These are phyloP conservation scores for Pterophyllum scalare DNA, from an alignment of 2,113 vertebrate species.

Conservation along the genomic window DNA sequence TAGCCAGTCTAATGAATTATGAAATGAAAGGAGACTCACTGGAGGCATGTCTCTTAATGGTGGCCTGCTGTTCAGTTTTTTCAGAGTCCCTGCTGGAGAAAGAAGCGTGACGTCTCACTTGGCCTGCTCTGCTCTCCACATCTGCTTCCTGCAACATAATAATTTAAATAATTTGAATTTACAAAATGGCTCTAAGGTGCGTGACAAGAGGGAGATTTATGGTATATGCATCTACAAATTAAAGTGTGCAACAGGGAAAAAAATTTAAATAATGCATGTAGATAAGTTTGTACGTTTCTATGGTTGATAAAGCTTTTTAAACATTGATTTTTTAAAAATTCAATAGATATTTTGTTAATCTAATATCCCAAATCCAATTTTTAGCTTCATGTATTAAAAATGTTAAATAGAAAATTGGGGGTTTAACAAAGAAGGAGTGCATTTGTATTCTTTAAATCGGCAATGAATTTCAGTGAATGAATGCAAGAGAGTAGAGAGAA, in stretches of 20 bases:
- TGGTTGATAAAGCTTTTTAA: background rate
- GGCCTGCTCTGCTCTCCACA: slow-evolving; percentile 70
- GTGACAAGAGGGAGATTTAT: no score
- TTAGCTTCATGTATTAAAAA: background rate
- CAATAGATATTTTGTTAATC: background rate
- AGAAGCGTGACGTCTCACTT: slow-evolving; percentile 90
- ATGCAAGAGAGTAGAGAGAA: background rate
- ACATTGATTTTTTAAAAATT: background rate
- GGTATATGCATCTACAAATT: no score
- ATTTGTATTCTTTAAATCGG: background rate
- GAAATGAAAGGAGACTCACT: slow-evolving; percentile 82
- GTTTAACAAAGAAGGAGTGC: background rate
- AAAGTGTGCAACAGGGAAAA: background rate
- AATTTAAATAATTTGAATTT: background rate
- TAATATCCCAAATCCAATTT: background rate
- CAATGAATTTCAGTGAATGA: background rate
- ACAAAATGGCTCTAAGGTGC: background rate
- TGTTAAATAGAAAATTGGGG: background rate
- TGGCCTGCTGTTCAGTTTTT: slow-evolving; percentile 86
- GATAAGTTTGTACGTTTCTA: background rate
- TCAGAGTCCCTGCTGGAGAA: slow-evolving; percentile 91
- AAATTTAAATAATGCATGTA: background rate
- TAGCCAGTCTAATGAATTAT: background rate
- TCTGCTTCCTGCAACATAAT: slow-evolving; percentile 66
- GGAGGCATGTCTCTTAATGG: slow-evolving; percentile 91